Conservation (phyloP, 2,113 vertebrate species). For the Poeciliopsis occidentalis region DNA sequence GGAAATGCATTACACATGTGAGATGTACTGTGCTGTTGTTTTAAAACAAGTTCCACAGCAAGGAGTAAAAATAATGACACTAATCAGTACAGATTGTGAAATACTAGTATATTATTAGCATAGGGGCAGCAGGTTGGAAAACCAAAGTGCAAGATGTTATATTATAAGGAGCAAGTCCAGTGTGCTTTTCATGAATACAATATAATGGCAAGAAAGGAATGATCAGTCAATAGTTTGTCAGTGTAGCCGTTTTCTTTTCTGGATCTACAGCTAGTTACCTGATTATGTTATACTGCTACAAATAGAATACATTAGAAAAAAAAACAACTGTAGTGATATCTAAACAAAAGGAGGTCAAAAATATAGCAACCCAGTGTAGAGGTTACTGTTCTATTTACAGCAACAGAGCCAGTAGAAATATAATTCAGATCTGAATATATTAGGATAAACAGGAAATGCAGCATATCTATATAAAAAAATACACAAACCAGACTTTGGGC, state of each 20-base stretch:
- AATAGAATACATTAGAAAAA: conserved; percentile 50
- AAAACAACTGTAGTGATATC: conserved; percentile 57
- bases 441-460: conserved; percentile 68
- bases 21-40: conserved; percentile 4
- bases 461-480: conserved; percentile 48
- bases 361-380: conserved; percentile 75
- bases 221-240: conserved; percentile 56
- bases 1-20: conserved; percentile 13
- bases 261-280: conserved; percentile 65
- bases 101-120: conserved; percentile 44
- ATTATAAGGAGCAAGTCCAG: conserved; percentile 70
- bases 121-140: conserved; percentile 68
- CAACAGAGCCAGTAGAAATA: conserved; percentile 62
- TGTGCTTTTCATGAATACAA: conserved; percentile 65
- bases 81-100: conserved; percentile 32
- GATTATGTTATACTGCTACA: conserved; percentile 72
- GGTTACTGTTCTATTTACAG: conserved; percentile 67
- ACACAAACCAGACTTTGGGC: conserved; percentile 54
- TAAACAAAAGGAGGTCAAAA: conserved; percentile 59
- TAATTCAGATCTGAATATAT: conserved; percentile 73
- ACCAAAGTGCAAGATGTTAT: conserved; percentile 74
- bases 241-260: conserved; percentile 37
- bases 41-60: conserved; percentile 4
- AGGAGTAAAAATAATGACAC: conserved; percentile 41
- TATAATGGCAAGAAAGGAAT: conserved; percentile 60